These are phyloP conservation scores for Xerus rutilus DNA, from an alignment of 2,797 vertebrate species.

Conservation along the genomic window DNA sequence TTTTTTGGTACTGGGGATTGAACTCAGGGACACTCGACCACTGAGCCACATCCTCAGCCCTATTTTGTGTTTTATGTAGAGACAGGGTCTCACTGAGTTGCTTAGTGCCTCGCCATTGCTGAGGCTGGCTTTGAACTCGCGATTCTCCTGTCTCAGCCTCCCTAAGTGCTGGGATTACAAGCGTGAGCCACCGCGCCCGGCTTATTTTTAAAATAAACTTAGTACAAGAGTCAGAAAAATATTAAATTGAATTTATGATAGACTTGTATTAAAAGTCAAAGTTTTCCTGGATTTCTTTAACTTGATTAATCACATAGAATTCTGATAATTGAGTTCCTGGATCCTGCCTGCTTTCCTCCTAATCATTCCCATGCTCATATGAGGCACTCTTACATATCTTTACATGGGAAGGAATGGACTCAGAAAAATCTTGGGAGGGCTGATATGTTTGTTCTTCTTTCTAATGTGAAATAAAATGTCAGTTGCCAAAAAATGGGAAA, in stretches of 20 bases:
- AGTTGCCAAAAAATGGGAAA: neutral
- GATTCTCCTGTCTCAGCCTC: too few species aligned
- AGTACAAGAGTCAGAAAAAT: neutral
- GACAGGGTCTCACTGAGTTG: too few species aligned
- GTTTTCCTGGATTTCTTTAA: conserved; percentile 25
- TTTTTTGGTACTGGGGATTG: too few species aligned
- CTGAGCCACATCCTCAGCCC: too few species aligned
- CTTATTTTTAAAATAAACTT: neutral
- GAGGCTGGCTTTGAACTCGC: too few species aligned
- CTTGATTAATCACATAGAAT: conserved; percentile 27
- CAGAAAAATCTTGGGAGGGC: neutral
- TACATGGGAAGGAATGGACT: neutral
- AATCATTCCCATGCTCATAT: neutral
- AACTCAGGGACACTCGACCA: too few species aligned
- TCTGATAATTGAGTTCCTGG: neutral
- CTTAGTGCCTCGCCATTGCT: too few species aligned
- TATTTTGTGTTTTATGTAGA: too few species aligned
- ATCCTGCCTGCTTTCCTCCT: neutral
- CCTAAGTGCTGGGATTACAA: too few species aligned
- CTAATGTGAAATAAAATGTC: conserved; percentile 59
- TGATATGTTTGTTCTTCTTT: conserved; percentile 54
- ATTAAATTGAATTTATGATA: neutral
- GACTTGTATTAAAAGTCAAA: conserved; percentile 24
- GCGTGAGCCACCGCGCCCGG: too few species aligned
- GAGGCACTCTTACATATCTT: neutral